A percentile compares a stretch with the other conserved stretches of the same genome.
These are phyloP conservation scores for Cygnus olor DNA, from an alignment of 2,797 vertebrate species.

Conservation along the genomic window DNA sequence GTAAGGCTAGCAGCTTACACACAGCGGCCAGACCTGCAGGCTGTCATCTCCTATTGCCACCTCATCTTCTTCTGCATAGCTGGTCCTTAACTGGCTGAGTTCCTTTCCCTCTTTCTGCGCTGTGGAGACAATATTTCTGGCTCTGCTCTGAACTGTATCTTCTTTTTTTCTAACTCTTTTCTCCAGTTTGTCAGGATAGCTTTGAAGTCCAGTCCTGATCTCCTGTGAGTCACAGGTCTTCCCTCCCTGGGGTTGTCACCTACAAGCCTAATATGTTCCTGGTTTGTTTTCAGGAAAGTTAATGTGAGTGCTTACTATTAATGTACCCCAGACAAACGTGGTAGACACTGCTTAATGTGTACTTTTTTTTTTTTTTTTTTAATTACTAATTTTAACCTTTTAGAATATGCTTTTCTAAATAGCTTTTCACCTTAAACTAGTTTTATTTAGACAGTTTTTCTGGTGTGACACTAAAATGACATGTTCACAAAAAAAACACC, in stretches of 20 bases:
- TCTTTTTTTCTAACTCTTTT: neutral
- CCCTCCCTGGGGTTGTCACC: neutral
- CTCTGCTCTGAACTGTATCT: neutral
- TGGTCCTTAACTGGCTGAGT: neutral
- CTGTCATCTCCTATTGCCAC: fast-evolving
- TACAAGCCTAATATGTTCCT: neutral
- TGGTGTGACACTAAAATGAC: neutral
- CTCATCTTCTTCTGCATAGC: neutral
- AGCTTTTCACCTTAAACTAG: neutral
- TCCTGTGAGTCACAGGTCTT: neutral
- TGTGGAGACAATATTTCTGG: neutral
- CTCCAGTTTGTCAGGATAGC: neutral
- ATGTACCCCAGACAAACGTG: neutral
- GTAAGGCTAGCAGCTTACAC: neutral
- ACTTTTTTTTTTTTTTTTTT: fast-evolving
- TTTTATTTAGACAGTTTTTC: neutral
- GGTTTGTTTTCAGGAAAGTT: neutral
- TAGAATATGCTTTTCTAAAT: neutral
- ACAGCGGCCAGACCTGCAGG: neutral
- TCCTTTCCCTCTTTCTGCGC: neutral
- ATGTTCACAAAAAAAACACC: neutral
- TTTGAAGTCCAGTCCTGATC: neutral
- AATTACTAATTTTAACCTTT: neutral
- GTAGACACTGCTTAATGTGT: neutral
- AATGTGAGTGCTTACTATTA: neutral